phyloP scores from a whole-genome alignment of 2,888 invertebrate genomes.

The Ctena decussata region DNA sequence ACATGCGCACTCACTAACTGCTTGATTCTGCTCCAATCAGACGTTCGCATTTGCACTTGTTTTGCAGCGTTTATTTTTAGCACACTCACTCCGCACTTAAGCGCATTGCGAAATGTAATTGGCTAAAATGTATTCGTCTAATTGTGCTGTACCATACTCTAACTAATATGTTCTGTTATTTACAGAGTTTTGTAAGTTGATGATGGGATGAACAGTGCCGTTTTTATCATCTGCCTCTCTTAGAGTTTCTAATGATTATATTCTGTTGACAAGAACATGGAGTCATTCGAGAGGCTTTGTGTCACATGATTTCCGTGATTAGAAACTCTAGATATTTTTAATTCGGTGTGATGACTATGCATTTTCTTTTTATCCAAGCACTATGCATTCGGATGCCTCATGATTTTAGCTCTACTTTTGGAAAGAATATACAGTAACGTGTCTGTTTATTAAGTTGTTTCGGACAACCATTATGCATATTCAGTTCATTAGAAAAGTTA shows the following conservation, averaged over 20 bases:
- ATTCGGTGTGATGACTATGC: no score
- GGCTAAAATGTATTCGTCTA: neutral
- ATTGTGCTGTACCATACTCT: neutral
- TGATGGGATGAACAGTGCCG: constrained; percentile 57
- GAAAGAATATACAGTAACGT: no score
- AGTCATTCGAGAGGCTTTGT: neutral
- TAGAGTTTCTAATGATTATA: neutral
- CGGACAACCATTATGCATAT: no score
- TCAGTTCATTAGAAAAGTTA: no score
- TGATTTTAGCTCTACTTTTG: no score
- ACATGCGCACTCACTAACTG: constrained; percentile 51
- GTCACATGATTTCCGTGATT: neutral
- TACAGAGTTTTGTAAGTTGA: constrained; percentile 74
- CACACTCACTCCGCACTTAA: constrained; percentile 5
- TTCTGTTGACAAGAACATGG: neutral
- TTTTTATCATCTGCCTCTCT: neutral
- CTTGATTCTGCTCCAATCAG: constrained; percentile 11
- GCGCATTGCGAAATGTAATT: constrained; percentile 17
- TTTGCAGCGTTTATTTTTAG: constrained; percentile 19
- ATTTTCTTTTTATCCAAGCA: no score
- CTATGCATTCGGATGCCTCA: no score
- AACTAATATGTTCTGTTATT: constrained; percentile 61
- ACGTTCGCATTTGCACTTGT: constrained; percentile 16
- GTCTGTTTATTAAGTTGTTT: no score
- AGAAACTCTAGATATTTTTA: neutral